phyloP scores from a whole-genome alignment of 2,888 invertebrate species.

The Vannuccia rotundouncinata region DNA sequence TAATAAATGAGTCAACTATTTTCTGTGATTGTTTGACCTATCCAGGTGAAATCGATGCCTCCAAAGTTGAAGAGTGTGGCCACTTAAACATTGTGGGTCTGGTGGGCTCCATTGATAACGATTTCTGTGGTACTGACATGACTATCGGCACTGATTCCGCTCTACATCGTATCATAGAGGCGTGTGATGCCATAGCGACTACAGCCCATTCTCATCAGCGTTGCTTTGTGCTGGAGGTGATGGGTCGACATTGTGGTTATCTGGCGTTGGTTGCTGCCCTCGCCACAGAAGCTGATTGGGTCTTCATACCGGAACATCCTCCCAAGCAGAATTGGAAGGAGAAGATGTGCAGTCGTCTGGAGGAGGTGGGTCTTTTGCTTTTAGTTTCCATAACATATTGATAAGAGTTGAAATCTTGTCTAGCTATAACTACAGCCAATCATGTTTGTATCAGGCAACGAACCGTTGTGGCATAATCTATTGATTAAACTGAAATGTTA shows the following conservation, averaged over 20 bases:
- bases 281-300: constrained; percentile 90
- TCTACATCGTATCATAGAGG: constrained; percentile 92
- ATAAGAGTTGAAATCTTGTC: background rate
- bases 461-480: too few species aligned
- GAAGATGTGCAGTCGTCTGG: constrained; percentile 85
- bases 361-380: constrained; percentile 60
- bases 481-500: too few species aligned
- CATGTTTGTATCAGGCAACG: background rate
- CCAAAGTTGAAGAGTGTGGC: constrained; percentile 47
- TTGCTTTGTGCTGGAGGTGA: constrained; percentile 98
- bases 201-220: constrained; percentile 89
- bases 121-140: constrained; percentile 99
- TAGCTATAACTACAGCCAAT: background rate
- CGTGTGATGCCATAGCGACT: constrained; percentile 92
- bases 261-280: constrained; percentile 89
- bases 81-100: constrained; percentile 86
- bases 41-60: background rate
- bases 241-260: constrained; percentile 99
- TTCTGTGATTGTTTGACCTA: too few species aligned
- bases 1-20: too few species aligned
- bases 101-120: constrained; percentile 99
- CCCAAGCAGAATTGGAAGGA: constrained; percentile 82
- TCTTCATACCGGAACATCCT: constrained; percentile 96
- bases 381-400: background rate
- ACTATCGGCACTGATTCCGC: constrained; percentile 98